phyloP scores from a whole-genome alignment of 2,113 vertebrate genomes.

The Bagarius yarrelli region DNA sequence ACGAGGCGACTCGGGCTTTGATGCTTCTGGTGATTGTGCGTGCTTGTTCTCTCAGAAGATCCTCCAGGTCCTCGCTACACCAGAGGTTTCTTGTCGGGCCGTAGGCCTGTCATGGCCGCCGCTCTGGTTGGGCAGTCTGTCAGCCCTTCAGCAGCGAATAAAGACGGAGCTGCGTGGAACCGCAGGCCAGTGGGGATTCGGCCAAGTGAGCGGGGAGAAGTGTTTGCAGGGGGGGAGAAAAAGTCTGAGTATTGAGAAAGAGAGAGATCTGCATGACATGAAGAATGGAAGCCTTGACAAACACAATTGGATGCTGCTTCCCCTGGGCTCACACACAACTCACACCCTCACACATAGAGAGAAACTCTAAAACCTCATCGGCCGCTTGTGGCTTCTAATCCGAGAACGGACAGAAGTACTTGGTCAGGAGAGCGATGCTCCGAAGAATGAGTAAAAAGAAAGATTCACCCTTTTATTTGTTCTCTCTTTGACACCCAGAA shows the following conservation, averaged over 20 bases:
- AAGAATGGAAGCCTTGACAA: conserved; percentile 92
- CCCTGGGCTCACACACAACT: conserved; percentile 75
- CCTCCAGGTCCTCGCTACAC: conserved; percentile 60
- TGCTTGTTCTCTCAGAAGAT: conserved; percentile 43
- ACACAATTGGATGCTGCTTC: conserved; percentile 85
- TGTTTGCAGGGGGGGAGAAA: conserved; percentile 85
- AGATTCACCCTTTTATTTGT: conserved; percentile 35
- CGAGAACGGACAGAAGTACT: conserved; percentile 38
- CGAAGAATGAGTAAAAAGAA: conserved; percentile 27
- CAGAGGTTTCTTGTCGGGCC: conserved; percentile 66
- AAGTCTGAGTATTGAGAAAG: conserved; percentile 77
- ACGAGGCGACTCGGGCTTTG: conserved; percentile 29
- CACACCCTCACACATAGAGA: conserved; percentile 11
- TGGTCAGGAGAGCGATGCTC: conserved; percentile 48
- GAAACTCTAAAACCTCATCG: conserved; percentile 27
- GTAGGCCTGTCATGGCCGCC: conserved; percentile 81
- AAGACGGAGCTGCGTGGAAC: conserved; percentile 82
- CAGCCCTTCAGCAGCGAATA: conserved; percentile 86
- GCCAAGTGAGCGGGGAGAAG: conserved; percentile 66
- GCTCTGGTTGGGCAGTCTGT: conserved; percentile 91
- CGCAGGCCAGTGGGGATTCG: conserved; percentile 80
- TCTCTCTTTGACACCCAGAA: conserved; percentile 46
- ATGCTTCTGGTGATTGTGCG: conserved; percentile 51
- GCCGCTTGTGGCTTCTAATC: conserved; percentile 26
- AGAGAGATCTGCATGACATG: conserved; percentile 74